Conservation (phyloP, 1,140 invertebrate species). For the Cardiocondyla obscurior region DNA sequence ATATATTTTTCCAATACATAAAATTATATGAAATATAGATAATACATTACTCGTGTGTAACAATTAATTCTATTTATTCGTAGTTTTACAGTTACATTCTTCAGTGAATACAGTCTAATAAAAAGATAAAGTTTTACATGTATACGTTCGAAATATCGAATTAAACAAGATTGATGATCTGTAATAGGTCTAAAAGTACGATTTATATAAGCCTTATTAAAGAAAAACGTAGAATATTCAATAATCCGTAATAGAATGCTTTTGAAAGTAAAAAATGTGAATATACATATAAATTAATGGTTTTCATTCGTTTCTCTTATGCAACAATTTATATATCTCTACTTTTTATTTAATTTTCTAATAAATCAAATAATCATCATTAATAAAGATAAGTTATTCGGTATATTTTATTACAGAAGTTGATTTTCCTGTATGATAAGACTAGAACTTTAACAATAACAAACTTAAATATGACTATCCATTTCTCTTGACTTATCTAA, state of each 20-base stretch:
- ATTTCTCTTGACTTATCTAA: neutral
- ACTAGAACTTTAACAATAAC: conserved; percentile 54
- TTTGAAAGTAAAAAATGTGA: neutral
- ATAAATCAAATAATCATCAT: neutral
- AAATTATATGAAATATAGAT: too few relatives aligned
- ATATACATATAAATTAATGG: conserved; percentile 9
- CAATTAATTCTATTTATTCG: conserved; percentile 59
- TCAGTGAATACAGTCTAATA: conserved; percentile 60
- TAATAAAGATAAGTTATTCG: conserved; percentile 8
- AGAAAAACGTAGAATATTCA: neutral
- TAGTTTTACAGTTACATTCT: conserved; percentile 42
- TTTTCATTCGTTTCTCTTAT: neutral
- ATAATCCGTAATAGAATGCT: neutral
- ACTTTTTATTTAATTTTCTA: neutral
- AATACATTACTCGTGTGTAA: conserved; percentile 44
- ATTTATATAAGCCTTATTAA: neutral
- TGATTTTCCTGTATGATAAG: conserved; percentile 1
- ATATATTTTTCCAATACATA: too few relatives aligned
- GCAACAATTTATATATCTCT: neutral
- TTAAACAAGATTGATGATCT: conserved; percentile 23
- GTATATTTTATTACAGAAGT: neutral
- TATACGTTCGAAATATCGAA: neutral
- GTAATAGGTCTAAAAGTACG: conserved; percentile 34
- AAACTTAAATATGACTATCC: neutral
- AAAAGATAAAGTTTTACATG: conserved; percentile 20